Evolutionary conservation across 2,888 invertebrate genomes (phyloP).

Genomic region (Rhingia rostrata): DNA sequence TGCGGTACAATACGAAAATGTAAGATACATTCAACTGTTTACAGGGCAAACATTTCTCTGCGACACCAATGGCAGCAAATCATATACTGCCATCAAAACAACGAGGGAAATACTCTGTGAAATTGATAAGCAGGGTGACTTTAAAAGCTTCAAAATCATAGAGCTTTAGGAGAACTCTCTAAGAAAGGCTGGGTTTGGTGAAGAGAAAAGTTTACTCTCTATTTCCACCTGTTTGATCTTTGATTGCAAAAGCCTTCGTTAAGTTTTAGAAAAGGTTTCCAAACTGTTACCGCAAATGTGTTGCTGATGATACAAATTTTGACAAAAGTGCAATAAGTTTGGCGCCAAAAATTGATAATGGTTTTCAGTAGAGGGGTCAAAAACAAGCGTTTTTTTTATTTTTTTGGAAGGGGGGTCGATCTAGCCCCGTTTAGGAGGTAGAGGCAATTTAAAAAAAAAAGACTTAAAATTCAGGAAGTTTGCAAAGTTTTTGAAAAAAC

Average conservation of each 20-base stretch:
- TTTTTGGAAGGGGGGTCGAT: too few relatives aligned
- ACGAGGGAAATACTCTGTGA: neutral
- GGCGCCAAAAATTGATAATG: too few relatives aligned
- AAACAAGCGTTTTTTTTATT: too few relatives aligned
- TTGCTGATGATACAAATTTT: too few relatives aligned
- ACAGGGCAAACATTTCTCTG: neutral
- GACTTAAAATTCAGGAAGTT: too few relatives aligned
- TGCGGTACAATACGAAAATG: too few relatives aligned
- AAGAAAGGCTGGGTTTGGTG: too few relatives aligned
- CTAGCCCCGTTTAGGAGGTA: too few relatives aligned
- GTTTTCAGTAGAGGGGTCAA: too few relatives aligned
- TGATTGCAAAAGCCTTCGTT: conserved; percentile 20
- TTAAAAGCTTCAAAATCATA: conserved; percentile 9
- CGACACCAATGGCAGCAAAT: neutral
- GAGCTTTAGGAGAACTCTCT: conserved; percentile 5
- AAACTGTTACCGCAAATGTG: conserved; percentile 14
- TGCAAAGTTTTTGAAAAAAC: too few relatives aligned
- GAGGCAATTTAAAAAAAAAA: too few relatives aligned
- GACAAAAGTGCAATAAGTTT: too few relatives aligned
- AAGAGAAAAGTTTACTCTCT: neutral
- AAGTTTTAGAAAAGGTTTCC: conserved; percentile 5
- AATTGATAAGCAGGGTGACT: neutral
- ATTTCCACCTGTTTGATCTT: conserved; percentile 46
- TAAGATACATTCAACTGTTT: neutral
- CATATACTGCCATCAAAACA: neutral